Evolutionary conservation across 2,797 vertebrate species (phyloP).

Genomic region (Hylomyscus alleni): DNA sequence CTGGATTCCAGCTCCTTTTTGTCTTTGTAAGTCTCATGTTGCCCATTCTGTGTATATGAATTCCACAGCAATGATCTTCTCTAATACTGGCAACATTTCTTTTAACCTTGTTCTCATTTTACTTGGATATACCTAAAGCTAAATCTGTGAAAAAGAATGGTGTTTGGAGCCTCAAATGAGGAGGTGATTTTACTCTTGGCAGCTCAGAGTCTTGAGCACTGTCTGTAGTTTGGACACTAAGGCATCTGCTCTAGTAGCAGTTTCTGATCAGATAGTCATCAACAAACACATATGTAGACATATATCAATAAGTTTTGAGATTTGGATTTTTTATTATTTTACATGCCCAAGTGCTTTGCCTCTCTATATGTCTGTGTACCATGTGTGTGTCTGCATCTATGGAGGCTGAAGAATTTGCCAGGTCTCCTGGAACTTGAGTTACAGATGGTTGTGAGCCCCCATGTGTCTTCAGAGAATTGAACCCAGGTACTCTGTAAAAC

Average conservation of each 20-base stretch:
- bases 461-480: not conserved
- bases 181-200: not conserved
- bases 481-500: not conserved
- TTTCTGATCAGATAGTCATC: not conserved
- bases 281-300: not conserved
- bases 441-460: not conserved
- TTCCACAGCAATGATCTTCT: not conserved
- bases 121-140: not conserved
- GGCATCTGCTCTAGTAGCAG: not conserved
- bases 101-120: not conserved
- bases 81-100: not conserved
- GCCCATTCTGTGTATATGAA: not conserved
- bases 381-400: not conserved
- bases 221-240: not conserved
- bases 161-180: not conserved
- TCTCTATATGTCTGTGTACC: not conserved
- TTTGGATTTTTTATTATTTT: not conserved
- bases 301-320: not conserved
- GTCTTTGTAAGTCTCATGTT: not conserved
- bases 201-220: not conserved
- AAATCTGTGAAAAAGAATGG: not conserved
- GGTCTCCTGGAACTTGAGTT: not conserved
- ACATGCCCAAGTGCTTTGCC: not conserved
- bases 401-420: not conserved
- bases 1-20: not conserved